Conservation (phyloP, 1,140 invertebrate genomes). For the Ladona fulva region DNA sequence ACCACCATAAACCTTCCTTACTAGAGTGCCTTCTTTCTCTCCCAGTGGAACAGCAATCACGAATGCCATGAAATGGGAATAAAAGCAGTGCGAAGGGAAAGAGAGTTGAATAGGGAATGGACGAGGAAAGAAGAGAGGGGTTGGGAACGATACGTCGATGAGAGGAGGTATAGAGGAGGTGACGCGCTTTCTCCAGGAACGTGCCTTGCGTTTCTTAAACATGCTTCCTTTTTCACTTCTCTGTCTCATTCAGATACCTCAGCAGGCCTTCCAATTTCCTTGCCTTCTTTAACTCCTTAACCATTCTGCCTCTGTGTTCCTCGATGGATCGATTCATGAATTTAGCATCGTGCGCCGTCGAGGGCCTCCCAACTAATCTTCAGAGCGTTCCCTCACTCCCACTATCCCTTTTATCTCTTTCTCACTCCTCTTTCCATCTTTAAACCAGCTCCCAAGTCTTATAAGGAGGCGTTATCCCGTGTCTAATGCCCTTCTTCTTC, state of each 20-base stretch:
- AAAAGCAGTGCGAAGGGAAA: background rate
- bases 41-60: background rate
- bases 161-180: background rate
- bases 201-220: background rate
- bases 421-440: no score
- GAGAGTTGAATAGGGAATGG: background rate
- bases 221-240: background rate
- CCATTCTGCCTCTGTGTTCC: no score
- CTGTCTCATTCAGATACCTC: background rate
- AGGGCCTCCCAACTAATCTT: no score
- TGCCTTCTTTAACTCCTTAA: no score
- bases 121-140: background rate
- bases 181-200: background rate
- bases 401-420: no score
- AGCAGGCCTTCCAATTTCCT: no score
- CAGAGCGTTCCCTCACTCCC: no score
- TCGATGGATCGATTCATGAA: no score
- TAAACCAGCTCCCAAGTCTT: no score
- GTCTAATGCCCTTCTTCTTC: no score
- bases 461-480: no score
- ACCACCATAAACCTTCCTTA: background rate
- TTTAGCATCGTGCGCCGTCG: no score
- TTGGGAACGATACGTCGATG: background rate
- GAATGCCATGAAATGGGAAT: background rate
- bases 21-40: background rate